phyloP scores from a whole-genome alignment of 2,888 invertebrate genomes.

The Epirrita christyi region DNA sequence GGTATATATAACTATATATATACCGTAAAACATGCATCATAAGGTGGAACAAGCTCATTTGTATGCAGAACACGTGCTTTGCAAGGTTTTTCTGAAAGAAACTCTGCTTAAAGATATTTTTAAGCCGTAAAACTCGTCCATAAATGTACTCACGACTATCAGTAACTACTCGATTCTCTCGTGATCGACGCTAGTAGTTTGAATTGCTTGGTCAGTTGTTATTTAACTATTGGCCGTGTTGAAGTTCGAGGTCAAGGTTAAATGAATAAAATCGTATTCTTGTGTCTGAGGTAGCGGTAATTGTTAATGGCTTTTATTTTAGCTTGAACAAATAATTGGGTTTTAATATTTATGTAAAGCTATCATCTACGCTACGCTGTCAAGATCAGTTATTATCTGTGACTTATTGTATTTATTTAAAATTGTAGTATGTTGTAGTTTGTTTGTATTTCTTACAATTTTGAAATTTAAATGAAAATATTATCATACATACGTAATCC shows the following conservation, averaged over 20 bases:
- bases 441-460: too few relatives aligned
- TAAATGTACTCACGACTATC: slow-evolving; percentile 1
- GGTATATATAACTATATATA: too few relatives aligned
- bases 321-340: slow-evolving; percentile 26
- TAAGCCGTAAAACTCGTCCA: slow-evolving; percentile 11
- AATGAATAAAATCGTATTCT: slow-evolving; percentile 29
- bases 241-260: slow-evolving; percentile 35
- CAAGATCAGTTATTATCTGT: not conserved
- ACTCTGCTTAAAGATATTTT: slow-evolving; percentile 21
- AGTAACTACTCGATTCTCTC: slow-evolving; percentile 6
- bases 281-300: slow-evolving; percentile 29
- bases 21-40: slow-evolving; percentile 16
- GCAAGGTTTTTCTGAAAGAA: slow-evolving; percentile 21
- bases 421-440: too few relatives aligned
- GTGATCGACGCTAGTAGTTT: slow-evolving; percentile 15
- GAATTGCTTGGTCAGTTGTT: slow-evolving; percentile 3
- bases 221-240: slow-evolving; percentile 15
- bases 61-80: slow-evolving; percentile 26
- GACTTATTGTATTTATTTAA: not conserved
- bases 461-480: too few relatives aligned
- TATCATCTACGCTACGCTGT: slow-evolving; percentile 1
- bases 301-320: slow-evolving; percentile 30
- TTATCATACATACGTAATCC: too few relatives aligned
- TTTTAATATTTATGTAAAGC: slow-evolving; percentile 16
- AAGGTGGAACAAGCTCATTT: slow-evolving; percentile 22